phyloP scores from a whole-genome alignment of 2,113 vertebrate species.

The Ammodytes dubius region DNA sequence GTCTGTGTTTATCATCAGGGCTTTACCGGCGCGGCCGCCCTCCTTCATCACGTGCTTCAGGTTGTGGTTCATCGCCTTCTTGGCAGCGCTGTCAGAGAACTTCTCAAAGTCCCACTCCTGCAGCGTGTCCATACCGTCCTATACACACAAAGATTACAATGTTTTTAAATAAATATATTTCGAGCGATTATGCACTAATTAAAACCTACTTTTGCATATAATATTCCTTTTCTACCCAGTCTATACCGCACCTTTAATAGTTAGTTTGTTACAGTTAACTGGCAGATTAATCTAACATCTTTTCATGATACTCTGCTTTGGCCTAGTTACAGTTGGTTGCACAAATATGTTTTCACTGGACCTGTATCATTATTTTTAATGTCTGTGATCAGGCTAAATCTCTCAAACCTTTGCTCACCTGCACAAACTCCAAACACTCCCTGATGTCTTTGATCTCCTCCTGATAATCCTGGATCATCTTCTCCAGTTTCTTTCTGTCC shows the following conservation, averaged over 20 bases:
- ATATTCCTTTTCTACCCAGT: too few species aligned
- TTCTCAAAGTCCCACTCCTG: slow-evolving; percentile 82
- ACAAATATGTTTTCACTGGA: too few species aligned
- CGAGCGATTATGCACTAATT: not conserved
- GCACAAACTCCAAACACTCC: slow-evolving; percentile 80
- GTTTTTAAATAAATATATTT: not conserved
- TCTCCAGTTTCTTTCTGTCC: slow-evolving; percentile 85
- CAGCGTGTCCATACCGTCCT: slow-evolving; percentile 82
- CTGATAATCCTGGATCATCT: slow-evolving; percentile 83
- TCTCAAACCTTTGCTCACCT: slow-evolving; percentile 62
- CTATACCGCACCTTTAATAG: too few species aligned
- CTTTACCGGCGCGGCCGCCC: slow-evolving; percentile 77
- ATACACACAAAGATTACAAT: slow-evolving; percentile 17
- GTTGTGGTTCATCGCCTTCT: slow-evolving; percentile 80
- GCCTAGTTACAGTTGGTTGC: too few species aligned
- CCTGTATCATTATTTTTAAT: too few species aligned
- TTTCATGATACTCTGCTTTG: too few species aligned
- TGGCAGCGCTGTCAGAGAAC: slow-evolving; percentile 73
- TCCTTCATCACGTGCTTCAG: slow-evolving; percentile 81
- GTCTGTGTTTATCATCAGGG: slow-evolving; percentile 77
- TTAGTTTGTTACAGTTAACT: too few species aligned
- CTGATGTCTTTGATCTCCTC: slow-evolving; percentile 77
- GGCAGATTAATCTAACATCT: too few species aligned
- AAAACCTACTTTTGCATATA: too few species aligned
- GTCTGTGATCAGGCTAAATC: too few species aligned